Evolutionary conservation across 2,888 invertebrate species (phyloP).

Genomic region (Phrixothrix hirtus): DNA sequence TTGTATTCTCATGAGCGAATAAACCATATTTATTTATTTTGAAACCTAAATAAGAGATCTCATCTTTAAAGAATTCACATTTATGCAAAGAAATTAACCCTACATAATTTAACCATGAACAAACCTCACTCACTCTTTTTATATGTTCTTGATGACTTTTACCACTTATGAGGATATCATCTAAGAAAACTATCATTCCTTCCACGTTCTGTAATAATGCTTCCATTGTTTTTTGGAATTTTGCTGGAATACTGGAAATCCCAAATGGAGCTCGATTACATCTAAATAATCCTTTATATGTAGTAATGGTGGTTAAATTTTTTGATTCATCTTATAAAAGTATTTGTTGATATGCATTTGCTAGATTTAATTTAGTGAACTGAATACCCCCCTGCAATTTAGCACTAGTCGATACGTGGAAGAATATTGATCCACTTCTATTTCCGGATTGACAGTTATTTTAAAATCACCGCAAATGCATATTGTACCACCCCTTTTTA

Average conservation of each 20-base stretch:
- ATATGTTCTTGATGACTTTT: no score
- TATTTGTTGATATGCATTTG: constrained; percentile 30
- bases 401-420: no score
- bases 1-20: constrained; percentile 16
- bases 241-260: constrained; percentile 18
- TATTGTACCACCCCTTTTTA: background rate
- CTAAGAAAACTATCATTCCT: constrained; percentile 9
- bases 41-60: constrained; percentile 27
- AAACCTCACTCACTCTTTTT: no score
- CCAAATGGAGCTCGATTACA: constrained; percentile 30
- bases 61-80: constrained; percentile 27
- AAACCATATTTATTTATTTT: constrained; percentile 20
- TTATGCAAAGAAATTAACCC: constrained; percentile 25
- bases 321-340: constrained; percentile 14
- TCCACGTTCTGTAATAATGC: constrained; percentile 20
- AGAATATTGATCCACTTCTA: background rate
- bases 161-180: constrained; percentile 21
- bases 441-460: no score
- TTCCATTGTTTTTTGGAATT: constrained; percentile 32
- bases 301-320: constrained; percentile 23
- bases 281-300: constrained; percentile 29
- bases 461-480: no score
- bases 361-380: constrained; percentile 30
- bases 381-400: background rate
- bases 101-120: no score